These are phyloP conservation scores for Myotis lucifugus DNA, from an alignment of 2,113 vertebrate species.

Conservation along the genomic window DNA sequence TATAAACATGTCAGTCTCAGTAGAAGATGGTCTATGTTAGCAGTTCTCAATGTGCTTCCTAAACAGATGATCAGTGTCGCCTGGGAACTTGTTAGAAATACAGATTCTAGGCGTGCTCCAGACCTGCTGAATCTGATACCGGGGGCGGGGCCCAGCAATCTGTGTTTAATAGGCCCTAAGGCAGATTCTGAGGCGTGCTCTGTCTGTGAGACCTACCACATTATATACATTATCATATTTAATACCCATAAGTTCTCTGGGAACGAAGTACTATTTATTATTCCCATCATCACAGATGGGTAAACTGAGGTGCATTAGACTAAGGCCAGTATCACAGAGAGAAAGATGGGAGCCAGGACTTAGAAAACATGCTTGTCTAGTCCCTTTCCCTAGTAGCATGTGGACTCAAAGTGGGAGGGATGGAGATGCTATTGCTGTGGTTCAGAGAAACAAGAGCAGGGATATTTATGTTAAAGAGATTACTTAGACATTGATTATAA, in stretches of 20 bases:
- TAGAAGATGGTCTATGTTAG: background rate
- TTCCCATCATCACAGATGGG: background rate
- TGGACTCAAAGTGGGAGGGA: background rate
- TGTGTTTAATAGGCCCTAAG: background rate
- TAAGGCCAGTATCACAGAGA: background rate
- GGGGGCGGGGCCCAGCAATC: accelerated
- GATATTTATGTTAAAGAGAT: background rate
- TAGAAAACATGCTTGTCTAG: background rate
- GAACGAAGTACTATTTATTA: background rate
- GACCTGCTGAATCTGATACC: background rate
- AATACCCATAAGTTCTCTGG: background rate
- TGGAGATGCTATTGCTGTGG: background rate
- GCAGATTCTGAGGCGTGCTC: background rate
- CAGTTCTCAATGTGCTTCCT: background rate
- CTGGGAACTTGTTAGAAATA: background rate
- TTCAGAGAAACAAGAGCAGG: background rate
- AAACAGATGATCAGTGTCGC: background rate
- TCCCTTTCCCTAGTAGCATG: background rate
- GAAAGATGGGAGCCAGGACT: background rate
- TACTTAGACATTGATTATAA: background rate
- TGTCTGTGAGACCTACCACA: background rate
- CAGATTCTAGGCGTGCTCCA: background rate
- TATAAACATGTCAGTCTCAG: background rate
- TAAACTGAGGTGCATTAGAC: background rate
- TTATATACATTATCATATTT: background rate